Evolutionary conservation across 2,888 invertebrate genomes (phyloP).

Genomic region (Synanthedon tipuliformis): DNA sequence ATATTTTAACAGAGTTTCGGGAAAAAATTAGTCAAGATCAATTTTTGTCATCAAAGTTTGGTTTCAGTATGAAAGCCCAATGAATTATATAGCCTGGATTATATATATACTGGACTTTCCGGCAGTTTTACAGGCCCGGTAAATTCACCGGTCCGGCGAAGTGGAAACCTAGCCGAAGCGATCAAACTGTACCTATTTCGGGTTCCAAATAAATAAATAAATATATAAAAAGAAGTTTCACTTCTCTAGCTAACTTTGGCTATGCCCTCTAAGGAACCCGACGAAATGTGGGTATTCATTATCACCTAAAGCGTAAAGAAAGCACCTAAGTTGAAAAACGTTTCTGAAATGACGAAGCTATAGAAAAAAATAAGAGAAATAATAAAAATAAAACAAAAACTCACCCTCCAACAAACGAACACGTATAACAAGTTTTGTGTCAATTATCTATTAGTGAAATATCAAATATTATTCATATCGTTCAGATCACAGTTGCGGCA

Average conservation of each 20-base stretch:
- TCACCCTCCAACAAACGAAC: slow-evolving; percentile 35
- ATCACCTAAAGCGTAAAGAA: slow-evolving; percentile 52
- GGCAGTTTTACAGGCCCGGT: no score
- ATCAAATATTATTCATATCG: slow-evolving; percentile 71
- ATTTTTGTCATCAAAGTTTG: no score
- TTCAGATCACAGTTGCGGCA: slow-evolving; percentile 73
- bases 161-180: neutral
- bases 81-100: no score
- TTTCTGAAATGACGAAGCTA: slow-evolving; percentile 30
- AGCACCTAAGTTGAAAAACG: slow-evolving; percentile 53
- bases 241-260: slow-evolving; percentile 65
- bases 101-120: no score
- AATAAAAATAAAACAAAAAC: slow-evolving; percentile 24
- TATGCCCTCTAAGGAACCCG: slow-evolving; percentile 57
- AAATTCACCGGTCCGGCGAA: no score
- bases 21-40: no score
- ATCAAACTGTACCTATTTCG: neutral
- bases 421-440: slow-evolving; percentile 50
- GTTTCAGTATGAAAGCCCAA: no score
- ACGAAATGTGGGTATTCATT: slow-evolving; percentile 34
- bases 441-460: slow-evolving; percentile 69
- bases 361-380: slow-evolving; percentile 23
- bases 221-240: slow-evolving; percentile 35
- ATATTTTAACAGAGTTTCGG: no score
- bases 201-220: neutral